Evolutionary conservation across 1,140 invertebrate genomes (phyloP), one percentile per base, ranked within the genome.

Genomic region (Pentalonia nigronervosa): DNA sequence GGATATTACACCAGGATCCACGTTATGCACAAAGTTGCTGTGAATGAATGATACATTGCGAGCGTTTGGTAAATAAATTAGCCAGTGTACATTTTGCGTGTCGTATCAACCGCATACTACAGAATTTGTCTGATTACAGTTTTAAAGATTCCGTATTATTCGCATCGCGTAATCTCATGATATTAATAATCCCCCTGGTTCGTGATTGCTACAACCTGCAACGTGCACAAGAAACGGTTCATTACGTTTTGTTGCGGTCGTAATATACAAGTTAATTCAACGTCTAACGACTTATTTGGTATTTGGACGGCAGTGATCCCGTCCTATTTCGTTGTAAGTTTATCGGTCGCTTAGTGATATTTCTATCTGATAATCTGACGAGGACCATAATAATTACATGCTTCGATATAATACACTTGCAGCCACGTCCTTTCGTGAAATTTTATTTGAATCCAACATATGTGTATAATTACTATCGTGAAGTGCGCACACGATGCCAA

Each of bases 121-220:
- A 67, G n/a, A n/a, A 76, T n/a, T 76, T 76, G 60, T 76, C 60
- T 76, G 60, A 76, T 76, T 76, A 76, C 60, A 76, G 60, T n/a
- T n/a, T 76, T 76, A n/a, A 34, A 76, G 30, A 76, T 76, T 76
- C n/a, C 30, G 6, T 76, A n/a, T 76, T 30, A 20, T 76, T n/a
- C 60, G 60, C 60, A 76, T 76, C 60, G 60, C 30, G 60, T 76
- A 76, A 76, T 76, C 60, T 76, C 14, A n/a, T n/a, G 60, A 76
- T 76, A n/a, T 76, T 76, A n/a, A 76, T 76, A 76, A 76, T 76
- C 60, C 4, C 11, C 60, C 60, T 76, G 60, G 60, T 76, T 76
- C n/a, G 60, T 76, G 60, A 76, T 76, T 76, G 60, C 60, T 14
- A 76, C n/a, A 17, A 76, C 60, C n/a, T 76, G 30, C 60, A 76